Percentiles rank a stretch among this genome's conserved stretches.
Evolutionary conservation across 2,797 vertebrate genomes (phyloP).

Genomic region (Ctenochaetus hawaiiensis): DNA sequence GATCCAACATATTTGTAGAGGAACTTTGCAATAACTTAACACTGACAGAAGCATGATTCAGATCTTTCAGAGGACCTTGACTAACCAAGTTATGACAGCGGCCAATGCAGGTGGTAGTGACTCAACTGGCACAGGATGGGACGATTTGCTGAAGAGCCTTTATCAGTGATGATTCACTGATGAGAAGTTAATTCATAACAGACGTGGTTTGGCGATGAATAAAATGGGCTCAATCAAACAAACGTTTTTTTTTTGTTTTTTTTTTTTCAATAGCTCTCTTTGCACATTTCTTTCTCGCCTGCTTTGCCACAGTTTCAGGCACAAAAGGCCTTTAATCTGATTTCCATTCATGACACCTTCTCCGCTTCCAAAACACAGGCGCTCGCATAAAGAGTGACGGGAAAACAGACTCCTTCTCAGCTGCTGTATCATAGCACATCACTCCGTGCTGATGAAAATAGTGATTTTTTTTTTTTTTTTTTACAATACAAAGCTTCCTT

Average conservation of each 20-base stretch:
- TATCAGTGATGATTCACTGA: slow-evolving; percentile 53
- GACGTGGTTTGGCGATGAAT: slow-evolving; percentile 31
- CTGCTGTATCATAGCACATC: slow-evolving; percentile 13
- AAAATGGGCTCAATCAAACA: slow-evolving; percentile 37
- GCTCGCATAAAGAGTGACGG: background rate
- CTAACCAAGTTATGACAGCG: background rate
- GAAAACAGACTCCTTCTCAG: slow-evolving; percentile 30
- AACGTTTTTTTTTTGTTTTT: background rate
- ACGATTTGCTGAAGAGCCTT: slow-evolving; percentile 21
- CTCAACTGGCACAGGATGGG: slow-evolving; percentile 37
- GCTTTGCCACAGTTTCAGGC: slow-evolving; percentile 2
- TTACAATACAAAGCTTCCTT: background rate
- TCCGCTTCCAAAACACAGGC: slow-evolving; percentile 22
- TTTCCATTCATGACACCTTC: slow-evolving; percentile 40
- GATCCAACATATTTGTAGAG: background rate
- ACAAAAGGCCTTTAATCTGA: slow-evolving; percentile 24
- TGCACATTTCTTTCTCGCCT: slow-evolving; percentile 3
- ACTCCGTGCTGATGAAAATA: background rate
- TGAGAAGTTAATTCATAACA: slow-evolving; percentile 46
- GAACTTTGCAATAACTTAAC: slow-evolving; percentile 12
- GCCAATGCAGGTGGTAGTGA: slow-evolving; percentile 36
- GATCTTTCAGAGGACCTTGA: slow-evolving; percentile 13
- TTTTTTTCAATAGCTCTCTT: slow-evolving; percentile 32
- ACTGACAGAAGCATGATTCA: slow-evolving; percentile 32
- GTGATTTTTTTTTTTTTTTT: background rate